Evolutionary conservation across 92 coral and sea anemone genomes (phyloP).

Genomic region (Plumapathes pennacea): DNA sequence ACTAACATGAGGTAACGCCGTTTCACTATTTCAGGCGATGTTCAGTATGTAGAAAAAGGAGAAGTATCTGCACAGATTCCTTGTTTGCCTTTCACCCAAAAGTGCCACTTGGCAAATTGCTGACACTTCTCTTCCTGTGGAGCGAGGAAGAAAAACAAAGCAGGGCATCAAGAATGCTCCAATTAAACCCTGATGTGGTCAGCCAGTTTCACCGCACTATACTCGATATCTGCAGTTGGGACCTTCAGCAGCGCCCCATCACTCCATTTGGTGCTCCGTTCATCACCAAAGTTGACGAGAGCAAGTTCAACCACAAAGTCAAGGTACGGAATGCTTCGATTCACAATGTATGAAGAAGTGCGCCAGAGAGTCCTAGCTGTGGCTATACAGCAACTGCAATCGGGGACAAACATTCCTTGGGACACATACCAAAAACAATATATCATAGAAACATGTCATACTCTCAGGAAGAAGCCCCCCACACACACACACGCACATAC

Average conservation of each 20-base stretch:
- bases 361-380: no score
- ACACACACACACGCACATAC: no score
- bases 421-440: no score
- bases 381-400: no score
- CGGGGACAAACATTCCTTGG: no score
- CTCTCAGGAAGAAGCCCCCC: no score
- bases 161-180: neutral
- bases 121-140: neutral
- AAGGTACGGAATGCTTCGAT: no score
- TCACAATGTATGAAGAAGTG: no score
- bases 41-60: slow-evolving; percentile 2
- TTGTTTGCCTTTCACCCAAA: neutral
- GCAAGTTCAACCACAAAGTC: neutral
- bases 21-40: slow-evolving; percentile 2
- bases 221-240: neutral
- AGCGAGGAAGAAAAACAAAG: neutral
- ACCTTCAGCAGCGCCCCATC: slow-evolving; percentile 5
- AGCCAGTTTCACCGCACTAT: neutral
- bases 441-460: no score
- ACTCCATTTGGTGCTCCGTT: slow-evolving; percentile 2
- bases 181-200: neutral
- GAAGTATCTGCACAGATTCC: slow-evolving; percentile 2
- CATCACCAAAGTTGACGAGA: slow-evolving; percentile 1
- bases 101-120: neutral
- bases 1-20: no score